Conservation (phyloP, 2,113 vertebrate genomes). For the Campylomormyrus tamandua region DNA sequence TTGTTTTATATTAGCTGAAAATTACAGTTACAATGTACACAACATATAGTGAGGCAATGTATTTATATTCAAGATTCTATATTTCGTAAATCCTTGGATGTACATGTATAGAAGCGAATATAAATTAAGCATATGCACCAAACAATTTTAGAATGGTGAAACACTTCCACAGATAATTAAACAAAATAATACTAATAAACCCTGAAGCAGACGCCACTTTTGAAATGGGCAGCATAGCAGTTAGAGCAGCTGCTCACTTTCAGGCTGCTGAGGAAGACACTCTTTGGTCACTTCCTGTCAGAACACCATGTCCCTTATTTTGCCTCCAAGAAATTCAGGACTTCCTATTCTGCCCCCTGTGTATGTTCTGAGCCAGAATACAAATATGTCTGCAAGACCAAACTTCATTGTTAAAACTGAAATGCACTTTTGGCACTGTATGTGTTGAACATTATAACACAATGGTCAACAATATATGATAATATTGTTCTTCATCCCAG, state of each 20-base stretch:
- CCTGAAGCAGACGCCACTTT: neutral
- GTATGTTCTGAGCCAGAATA: neutral
- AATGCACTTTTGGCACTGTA: neutral
- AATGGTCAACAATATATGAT: neutral
- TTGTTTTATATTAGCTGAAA: neutral
- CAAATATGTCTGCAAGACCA: neutral
- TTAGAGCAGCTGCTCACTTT: neutral
- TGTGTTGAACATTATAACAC: neutral
- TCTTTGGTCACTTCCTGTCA: neutral
- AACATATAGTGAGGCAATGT: neutral
- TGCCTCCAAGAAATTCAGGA: neutral
- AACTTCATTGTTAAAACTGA: neutral
- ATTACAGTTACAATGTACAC: neutral
- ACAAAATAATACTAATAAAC: neutral
- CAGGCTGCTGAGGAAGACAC: neutral
- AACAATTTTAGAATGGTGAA: neutral
- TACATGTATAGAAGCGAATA: neutral
- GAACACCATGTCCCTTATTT: neutral
- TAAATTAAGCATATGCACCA: neutral
- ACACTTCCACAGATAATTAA: neutral
- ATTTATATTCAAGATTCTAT: neutral
- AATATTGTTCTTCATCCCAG: neutral
- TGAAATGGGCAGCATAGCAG: neutral
- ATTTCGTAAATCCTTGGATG: neutral
- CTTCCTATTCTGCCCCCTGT: neutral